Evolutionary conservation across 2,888 invertebrate genomes (phyloP).

Genomic region (Leptinotarsa haldemani): DNA sequence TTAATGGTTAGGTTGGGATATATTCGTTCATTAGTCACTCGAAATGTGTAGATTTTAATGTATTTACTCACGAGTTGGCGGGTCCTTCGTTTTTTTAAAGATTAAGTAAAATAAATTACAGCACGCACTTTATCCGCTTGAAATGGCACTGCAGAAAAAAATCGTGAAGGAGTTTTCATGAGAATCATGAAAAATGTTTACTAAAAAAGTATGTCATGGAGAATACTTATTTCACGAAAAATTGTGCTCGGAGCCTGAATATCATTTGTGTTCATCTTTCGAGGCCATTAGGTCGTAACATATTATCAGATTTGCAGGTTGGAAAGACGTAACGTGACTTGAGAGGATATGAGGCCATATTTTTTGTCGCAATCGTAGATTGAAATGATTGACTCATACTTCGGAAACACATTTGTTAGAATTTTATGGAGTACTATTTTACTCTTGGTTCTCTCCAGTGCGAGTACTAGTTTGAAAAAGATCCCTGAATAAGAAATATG

Average conservation of each 20-base stretch:
- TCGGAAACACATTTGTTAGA: too few relatives aligned
- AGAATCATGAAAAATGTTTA: not conserved
- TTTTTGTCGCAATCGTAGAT: too few relatives aligned
- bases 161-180: not conserved
- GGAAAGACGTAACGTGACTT: too few relatives aligned
- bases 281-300: not conserved
- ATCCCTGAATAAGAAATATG: too few relatives aligned
- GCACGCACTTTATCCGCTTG: not conserved
- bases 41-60: not conserved
- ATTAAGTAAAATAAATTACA: not conserved
- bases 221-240: not conserved
- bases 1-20: conserved; percentile 27
- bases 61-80: not conserved
- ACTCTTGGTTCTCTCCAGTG: too few relatives aligned
- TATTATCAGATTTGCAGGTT: too few relatives aligned
- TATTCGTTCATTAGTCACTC: conserved; percentile 12
- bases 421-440: too few relatives aligned
- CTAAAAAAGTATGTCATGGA: not conserved
- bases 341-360: too few relatives aligned
- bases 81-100: not conserved
- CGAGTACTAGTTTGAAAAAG: too few relatives aligned
- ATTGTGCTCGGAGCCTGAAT: not conserved
- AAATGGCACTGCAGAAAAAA: not conserved
- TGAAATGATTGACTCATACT: too few relatives aligned
- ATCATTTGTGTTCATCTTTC: not conserved